Evolutionary conservation across 1,140 invertebrate genomes (phyloP), one percentile per base, ranked within the genome.

Genomic region (Trichoplusia ni): DNA sequence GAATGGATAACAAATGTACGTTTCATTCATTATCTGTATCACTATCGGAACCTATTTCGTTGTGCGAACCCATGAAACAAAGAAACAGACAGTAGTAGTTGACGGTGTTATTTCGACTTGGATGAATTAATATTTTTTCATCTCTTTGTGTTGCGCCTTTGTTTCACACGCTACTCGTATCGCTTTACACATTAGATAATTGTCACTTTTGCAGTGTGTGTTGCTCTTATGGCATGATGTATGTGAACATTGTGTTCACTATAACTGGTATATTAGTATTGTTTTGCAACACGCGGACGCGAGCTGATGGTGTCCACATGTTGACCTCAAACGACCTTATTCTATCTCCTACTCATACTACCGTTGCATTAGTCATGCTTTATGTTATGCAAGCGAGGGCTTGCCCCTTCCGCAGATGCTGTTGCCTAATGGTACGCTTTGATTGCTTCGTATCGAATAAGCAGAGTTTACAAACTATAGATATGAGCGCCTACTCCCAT

Each of bases 341-440:
- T 59, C 49, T 60, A 67, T 67, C 69, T 67, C 61, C 61, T 64
- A 68, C 62, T 29, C 69, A 66, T 33, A 47, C 54, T 61, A 60
- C 35, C 40, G 47, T 44, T 21, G 53, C 37, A 63, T 74, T 71
- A 74, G 65, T 74, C 72, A 74, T 53, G 51, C 54, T 47, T 58
- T 67, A 64, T 64, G 71, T 79, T 77, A 73, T 68, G 70, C 69
- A 76, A 79, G 51, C 56, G 75, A 68, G 67, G 75, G 77, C 67
- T 75, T 74, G 68, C 72, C 68, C 65, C 65, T 75, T 71, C 72
- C 69, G 67, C 47, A 37, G 44, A 49, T 72, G 67, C 49, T 25
- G 35, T 74, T 73, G 53, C 60, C 46, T 53, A 62, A 68, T 58
- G 35, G 23, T 13, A 44, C 38, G 54, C 38, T 58, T 42, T 44